Evolutionary conservation across 2,888 invertebrate species (phyloP).

Genomic region (Scaptomyza reducta): DNA sequence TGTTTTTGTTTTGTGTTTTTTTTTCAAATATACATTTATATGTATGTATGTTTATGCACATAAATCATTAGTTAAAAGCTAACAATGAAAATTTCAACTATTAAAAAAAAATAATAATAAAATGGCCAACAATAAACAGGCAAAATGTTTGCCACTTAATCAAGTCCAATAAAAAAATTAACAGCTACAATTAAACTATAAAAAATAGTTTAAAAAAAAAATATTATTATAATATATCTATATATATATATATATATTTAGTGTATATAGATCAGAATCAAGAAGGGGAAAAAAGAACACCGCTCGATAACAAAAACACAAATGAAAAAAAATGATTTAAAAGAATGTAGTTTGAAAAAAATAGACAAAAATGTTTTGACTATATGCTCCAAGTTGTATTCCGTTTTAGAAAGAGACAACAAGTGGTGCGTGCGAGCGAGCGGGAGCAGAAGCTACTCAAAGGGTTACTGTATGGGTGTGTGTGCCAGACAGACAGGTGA

Average conservation of each 20-base stretch:
- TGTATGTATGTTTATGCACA: conserved; percentile 15
- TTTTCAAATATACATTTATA: conserved; percentile 12
- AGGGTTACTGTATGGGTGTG: not conserved
- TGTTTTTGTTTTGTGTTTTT: conserved; percentile 1
- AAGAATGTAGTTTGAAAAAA: conserved; percentile 3
- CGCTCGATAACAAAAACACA: conserved; percentile 38
- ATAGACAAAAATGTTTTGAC: conserved; percentile 35
- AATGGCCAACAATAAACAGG: conserved; percentile 65
- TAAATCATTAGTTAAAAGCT: conserved; percentile 36
- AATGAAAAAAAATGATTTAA: conserved; percentile 14
- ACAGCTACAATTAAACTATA: conserved; percentile 35
- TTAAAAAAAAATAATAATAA: conserved; percentile 19
- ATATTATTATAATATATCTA: conserved; percentile 17
- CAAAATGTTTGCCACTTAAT: conserved; percentile 34
- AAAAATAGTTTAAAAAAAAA: conserved; percentile 25
- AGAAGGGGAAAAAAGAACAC: conserved; percentile 22
- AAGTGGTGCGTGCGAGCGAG: conserved; percentile 33
- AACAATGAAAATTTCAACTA: conserved; percentile 55
- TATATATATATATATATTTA: not conserved
- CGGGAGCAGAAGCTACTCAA: not conserved
- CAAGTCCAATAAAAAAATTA: conserved; percentile 49
- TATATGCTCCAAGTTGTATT: conserved; percentile 60
- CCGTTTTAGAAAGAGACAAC: conserved; percentile 62
- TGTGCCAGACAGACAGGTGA: conserved; percentile 10
- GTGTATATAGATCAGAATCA: conserved; percentile 3